Base-by-base conservation (phyloP, 2,888 invertebrate genomes). In the Caenorhabditis afra region DNA sequence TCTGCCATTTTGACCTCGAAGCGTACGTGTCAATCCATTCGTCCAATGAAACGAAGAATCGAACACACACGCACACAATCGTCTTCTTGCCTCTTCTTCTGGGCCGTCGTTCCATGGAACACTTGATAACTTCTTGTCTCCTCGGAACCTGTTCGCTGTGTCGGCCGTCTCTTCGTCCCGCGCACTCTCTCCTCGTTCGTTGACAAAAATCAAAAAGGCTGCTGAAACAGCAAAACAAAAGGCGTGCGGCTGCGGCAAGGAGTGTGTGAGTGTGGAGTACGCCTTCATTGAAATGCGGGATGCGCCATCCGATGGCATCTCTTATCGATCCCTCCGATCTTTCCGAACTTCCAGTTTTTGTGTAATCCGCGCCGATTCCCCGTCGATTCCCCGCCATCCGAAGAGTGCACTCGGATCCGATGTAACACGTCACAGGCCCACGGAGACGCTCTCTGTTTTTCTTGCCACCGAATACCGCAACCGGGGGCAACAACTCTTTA, bases 41-140 rank as follows among this genome's bases (percentile, higher is more conserved):
- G n/a, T 11, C 41, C 41, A 41, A 14, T 14, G 11, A 57, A 47
- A 65, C 39, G 20, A 59, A 18, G 23, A 41, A 41, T 41, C 41
- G 29, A 29, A 52, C 29, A 50, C 50, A 52, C 49, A 50, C 50
- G 41, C 49, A 49, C 49, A 49, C 49, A 49, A 49, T 49, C 49
- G 49, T 53, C 52, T 53, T 53, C 52, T 35, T 35, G 52, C n/a
- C 16, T 49, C 10, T 20, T 53, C 16, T 53, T 37, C 55, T 29
- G 62, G 44, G 44, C 53, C 59, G 52, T 61, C 53, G 39, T 29
- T 67, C 67, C 39, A 49, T 49, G 41, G 64, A 71, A 71, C 71
- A 71, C 71, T 71, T 71, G 62, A 71, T 71, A 71, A 71, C 71
- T 71, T 71, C 71, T 62, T 47, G 70, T 61, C 62, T 70, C 53